Evolutionary conservation across 2,113 vertebrate genomes (phyloP).

Genomic region (Furnarius figulus): DNA sequence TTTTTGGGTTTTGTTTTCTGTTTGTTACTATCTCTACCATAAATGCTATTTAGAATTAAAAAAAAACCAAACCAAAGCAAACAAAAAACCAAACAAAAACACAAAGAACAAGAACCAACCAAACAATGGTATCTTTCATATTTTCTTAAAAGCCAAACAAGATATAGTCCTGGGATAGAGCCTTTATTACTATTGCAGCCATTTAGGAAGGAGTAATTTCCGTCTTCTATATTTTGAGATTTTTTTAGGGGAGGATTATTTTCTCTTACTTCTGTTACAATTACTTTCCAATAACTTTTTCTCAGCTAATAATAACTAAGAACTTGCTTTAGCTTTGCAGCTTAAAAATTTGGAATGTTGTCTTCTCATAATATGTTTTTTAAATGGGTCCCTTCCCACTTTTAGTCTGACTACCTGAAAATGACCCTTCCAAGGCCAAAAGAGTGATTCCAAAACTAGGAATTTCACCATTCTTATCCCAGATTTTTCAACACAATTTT

Average conservation of each 20-base stretch:
- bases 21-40: background rate
- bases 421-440: background rate
- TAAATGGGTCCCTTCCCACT: background rate
- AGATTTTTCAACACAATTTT: background rate
- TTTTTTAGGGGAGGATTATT: background rate
- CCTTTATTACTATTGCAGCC: background rate
- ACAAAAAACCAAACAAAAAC: too few relatives aligned
- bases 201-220: background rate
- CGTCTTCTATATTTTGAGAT: background rate
- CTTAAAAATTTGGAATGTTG: background rate
- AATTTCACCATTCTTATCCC: background rate
- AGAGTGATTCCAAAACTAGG: background rate
- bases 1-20: accelerated
- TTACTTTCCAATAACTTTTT: background rate
- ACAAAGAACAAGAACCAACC: too few relatives aligned
- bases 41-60: background rate
- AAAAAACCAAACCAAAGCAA: background rate
- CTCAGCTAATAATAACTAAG: background rate
- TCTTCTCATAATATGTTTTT: background rate
- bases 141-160: background rate
- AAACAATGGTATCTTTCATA: background rate
- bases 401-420: background rate
- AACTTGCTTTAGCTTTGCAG: background rate
- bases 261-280: background rate
- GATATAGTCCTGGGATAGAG: background rate